phyloP scores from a whole-genome alignment of 1,140 invertebrate species.

The Macrobrachium rosenbergii region DNA sequence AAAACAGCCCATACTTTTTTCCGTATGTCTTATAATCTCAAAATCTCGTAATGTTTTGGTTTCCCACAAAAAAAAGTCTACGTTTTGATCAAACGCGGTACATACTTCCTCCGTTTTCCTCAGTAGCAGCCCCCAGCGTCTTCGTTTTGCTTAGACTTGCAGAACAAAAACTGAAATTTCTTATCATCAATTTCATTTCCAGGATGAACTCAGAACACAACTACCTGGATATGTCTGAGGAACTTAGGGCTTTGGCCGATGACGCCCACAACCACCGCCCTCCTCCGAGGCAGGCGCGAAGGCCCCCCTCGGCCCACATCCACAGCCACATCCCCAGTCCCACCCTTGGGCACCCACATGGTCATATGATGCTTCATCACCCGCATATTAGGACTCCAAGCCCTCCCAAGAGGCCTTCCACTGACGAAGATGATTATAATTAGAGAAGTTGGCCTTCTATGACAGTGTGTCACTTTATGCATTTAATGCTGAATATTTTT shows the following conservation, averaged over 20 bases:
- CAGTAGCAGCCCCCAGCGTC: no score
- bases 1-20: no score
- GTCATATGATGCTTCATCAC: neutral
- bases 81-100: no score
- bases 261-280: constrained; percentile 56
- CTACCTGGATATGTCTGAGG: constrained; percentile 47
- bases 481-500: neutral
- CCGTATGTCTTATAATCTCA: no score
- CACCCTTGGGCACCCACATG: no score
- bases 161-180: neutral
- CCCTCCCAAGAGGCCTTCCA: constrained; percentile 31
- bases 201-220: constrained; percentile 27
- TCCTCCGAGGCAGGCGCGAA: neutral
- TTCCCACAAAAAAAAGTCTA: no score
- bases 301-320: constrained; percentile 46
- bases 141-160: no score
- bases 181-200: neutral
- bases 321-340: constrained; percentile 27
- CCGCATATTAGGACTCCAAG: neutral
- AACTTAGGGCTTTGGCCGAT: constrained; percentile 51
- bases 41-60: no score
- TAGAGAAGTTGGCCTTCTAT: neutral
- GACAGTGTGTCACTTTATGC: neutral
- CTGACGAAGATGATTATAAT: constrained; percentile 38
- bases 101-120: no score